Base-by-base conservation (phyloP, 2,888 invertebrate genomes). In the Emesis russula region DNA sequence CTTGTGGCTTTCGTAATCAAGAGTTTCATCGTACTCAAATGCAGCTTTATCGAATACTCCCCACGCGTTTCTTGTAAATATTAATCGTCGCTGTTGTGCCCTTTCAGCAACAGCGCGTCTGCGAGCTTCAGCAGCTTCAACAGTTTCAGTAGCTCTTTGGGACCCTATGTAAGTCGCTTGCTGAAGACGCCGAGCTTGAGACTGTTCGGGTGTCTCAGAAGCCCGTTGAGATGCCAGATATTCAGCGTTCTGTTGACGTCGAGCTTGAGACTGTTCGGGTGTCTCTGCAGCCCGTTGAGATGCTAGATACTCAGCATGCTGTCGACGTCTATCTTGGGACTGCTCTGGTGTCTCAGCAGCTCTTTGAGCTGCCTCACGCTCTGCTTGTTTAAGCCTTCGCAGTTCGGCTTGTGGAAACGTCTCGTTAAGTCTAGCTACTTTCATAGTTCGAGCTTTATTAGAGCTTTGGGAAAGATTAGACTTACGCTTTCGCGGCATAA, bases 21-120 rank as follows among this genome's bases (percentile, higher is more conserved):
- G 44, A 44, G 44, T 44, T 13, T 13, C 2, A 13, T 44, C 44
- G 13, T 13, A 44, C 44, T 44, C 92, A 93, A 93, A 91, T 90
- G 89, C 91, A 92, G 92, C 91, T 90, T 91, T 86, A 90, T 86
- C 76, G 74, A 91, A 92, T 87, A 88, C 89, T 76, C 87, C 81
- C 91, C 89, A 83, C 76, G 86, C 80, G 83, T 88, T 92, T 91
- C 94, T 90, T 89, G 90, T 90, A 86, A 94, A 93, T 89, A 86
- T 87, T 90, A 76, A 25, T 58, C 92, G 92, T 89, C 92, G 88
- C 85, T 90, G 92, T 89, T 63, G 74, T 85, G 87, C 87, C 80
- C 87, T 86, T 89, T 93, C 93, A 94, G 92, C 91, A 89, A 91
- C 91, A 88, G 93, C 85, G 85, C 90, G 85, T 88, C 88, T 89